Percentiles rank a stretch among this genome's conserved stretches.
These are phyloP conservation scores for Gambelia wislizenii DNA, from an alignment of 2,797 vertebrate species.

Conservation along the genomic window DNA sequence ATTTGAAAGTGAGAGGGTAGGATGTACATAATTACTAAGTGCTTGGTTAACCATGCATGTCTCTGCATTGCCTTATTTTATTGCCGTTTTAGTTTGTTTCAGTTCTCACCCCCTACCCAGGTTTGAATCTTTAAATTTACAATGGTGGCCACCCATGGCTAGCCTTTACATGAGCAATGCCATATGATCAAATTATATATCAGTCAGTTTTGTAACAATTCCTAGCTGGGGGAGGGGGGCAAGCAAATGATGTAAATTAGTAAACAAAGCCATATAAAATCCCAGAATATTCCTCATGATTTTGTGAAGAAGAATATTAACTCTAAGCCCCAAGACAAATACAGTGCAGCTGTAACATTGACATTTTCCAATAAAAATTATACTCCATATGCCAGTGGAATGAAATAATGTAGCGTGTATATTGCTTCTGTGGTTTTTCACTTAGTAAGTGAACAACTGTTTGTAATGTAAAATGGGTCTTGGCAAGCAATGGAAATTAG, in stretches of 20 bases:
- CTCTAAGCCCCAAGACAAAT: not conserved
- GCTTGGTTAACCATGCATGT: not conserved
- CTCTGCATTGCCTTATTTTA: not conserved
- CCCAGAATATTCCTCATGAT: not conserved
- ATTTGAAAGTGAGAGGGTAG: not conserved
- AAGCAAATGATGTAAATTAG: not conserved
- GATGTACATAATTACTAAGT: not conserved
- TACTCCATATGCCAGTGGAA: not conserved
- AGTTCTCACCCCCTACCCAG: not conserved
- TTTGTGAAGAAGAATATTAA: not conserved
- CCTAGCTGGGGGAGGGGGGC: not conserved
- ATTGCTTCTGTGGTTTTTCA: not conserved
- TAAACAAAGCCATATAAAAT: not conserved
- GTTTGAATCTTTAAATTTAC: not conserved
- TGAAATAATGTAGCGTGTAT: not conserved
- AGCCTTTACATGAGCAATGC: not conserved
- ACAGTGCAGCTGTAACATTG: not conserved
- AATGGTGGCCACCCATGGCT: not conserved
- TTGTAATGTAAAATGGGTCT: not conserved
- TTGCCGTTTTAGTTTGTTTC: not conserved
- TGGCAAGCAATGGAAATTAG: not conserved
- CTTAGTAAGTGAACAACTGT: not conserved
- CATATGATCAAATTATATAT: not conserved
- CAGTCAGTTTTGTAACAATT: not conserved
- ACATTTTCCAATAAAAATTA: not conserved